Conservation (phyloP, 2,113 vertebrate genomes). For the Oncorhynchus kisutch region DNA sequence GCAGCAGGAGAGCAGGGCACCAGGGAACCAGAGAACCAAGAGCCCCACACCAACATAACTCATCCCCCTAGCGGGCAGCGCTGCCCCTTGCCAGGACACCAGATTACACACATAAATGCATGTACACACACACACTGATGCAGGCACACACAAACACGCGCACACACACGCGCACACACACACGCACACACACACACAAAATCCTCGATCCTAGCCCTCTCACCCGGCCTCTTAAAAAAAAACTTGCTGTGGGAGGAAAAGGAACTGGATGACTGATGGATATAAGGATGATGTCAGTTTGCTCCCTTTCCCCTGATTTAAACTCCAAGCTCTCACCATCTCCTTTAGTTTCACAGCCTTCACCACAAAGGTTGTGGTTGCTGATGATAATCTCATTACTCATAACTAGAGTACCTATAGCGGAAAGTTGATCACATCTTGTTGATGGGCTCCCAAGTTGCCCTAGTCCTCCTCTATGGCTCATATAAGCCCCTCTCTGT, state of each 20-base stretch:
- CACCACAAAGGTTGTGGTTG: no score
- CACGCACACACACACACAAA: background rate
- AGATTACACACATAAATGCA: constrained; percentile 40
- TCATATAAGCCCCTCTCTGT: background rate
- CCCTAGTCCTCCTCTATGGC: background rate
- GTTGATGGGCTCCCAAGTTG: background rate
- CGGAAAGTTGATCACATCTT: no score
- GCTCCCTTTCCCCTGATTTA: no score
- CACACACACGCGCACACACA: background rate
- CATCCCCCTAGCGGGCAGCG: constrained; percentile 41
- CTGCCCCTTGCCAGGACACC: constrained; percentile 51
- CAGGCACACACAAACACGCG: background rate
- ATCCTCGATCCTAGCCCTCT: background rate
- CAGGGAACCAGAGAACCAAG: background rate
- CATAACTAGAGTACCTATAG: no score
- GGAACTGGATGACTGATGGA: background rate
- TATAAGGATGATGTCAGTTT: no score
- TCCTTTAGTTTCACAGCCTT: no score
- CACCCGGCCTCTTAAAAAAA: background rate
- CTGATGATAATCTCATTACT: no score
- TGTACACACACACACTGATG: background rate
- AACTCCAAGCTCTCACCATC: no score
- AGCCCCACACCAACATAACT: constrained; percentile 51
- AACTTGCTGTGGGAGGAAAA: background rate
- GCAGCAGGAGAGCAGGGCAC: constrained; percentile 4